Base-by-base conservation (phyloP, 2,888 invertebrate species). In the Busseola fusca region DNA sequence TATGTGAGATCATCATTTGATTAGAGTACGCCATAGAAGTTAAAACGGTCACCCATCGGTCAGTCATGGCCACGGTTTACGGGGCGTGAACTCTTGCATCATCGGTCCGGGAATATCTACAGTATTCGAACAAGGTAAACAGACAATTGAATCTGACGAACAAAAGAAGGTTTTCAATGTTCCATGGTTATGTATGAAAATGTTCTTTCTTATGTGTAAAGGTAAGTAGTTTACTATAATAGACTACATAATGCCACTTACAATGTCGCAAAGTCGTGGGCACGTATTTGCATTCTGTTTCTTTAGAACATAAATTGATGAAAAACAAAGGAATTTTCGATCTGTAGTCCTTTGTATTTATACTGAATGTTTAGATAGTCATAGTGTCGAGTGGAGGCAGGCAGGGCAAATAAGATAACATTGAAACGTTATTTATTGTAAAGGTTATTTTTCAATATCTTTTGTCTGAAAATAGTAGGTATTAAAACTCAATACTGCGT, bases 401-500 rank as follows among this genome's bases (percentile, higher is more conserved):
- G 25, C 50, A 12, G 27, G 21, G 3, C 4, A 14, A 0, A 9
- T 27, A 21, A 27, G 7, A 18, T 25, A 12, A 27, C 7, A n/a
- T 45, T 37, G 5, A 6, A 18, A 40, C 5, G 2, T 48, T 57
- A 34, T 70, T 42, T 3, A n/a, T n/a, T n/a, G n/a, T 45, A 27
- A 37, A 27, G 4, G 12, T 18, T 21, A 34, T 2, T 30, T 50
- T 42, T 21, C 1, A 30, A 21, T 40, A 18, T 30, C 6, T 48
- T 18, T 30, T 14, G 12, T 9, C 3, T 30, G 5, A 37, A 27
- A 59, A 60, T 58, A 6, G 16, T 34, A 34, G 34, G 34, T 21
- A 52, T 42, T 60, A 34, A 14, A 72, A 16, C 54, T 73, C 34
- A 7, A 16, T 72, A 72, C 9, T 69, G 42, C 68, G 30, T 12